Conservation (phyloP, 2,113 vertebrate species). For the Saiga tatarica region DNA sequence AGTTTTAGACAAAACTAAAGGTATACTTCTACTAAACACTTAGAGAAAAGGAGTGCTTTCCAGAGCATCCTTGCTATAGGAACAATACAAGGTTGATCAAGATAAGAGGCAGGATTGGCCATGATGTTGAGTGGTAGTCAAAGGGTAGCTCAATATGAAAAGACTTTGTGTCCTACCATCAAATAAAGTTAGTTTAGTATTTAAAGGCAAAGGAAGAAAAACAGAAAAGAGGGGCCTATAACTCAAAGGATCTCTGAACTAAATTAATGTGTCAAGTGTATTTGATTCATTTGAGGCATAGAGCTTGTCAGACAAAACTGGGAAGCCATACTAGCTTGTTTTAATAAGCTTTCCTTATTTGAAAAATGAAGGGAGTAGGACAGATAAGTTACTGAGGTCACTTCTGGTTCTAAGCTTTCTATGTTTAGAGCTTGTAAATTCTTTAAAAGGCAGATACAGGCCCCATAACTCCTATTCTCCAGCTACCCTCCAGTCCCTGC, state of each 20-base stretch:
- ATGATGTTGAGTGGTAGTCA: not conserved
- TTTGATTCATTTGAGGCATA: not conserved
- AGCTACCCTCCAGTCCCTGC: not conserved
- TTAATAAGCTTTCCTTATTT: not conserved
- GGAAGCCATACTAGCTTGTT: not conserved
- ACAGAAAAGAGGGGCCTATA: not conserved
- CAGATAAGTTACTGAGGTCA: not conserved
- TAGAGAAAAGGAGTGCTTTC: not conserved
- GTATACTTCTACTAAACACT: not conserved
- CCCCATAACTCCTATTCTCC: not conserved
- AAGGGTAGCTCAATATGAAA: not conserved
- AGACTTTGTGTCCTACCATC: not conserved
- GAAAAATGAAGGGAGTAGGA: not conserved
- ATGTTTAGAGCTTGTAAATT: not conserved
- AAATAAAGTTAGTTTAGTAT: not conserved
- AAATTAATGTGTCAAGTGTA: not conserved
- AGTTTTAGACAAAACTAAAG: not conserved
- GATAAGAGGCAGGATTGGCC: not conserved
- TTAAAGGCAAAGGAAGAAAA: not conserved
- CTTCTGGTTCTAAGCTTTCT: not conserved
- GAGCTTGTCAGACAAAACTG: not conserved
- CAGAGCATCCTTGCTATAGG: not conserved
- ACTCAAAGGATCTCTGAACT: not conserved
- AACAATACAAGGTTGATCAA: not conserved
- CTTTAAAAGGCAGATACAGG: not conserved